Evolutionary conservation across 2,797 vertebrate species (phyloP).

Genomic region (Manis pentadactyla): DNA sequence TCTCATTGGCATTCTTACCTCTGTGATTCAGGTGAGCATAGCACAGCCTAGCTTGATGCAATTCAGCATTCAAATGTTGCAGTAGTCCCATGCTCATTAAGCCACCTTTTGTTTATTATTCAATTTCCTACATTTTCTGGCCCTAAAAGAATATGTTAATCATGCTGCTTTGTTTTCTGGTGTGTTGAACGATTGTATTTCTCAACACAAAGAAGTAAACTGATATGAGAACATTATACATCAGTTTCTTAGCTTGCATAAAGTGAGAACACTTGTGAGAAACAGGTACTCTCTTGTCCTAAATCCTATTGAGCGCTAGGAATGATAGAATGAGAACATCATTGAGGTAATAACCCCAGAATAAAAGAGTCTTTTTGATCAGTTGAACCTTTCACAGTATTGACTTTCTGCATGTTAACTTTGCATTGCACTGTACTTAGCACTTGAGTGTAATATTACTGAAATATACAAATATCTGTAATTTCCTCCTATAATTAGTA

Average conservation of each 20-base stretch:
- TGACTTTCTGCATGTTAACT: not conserved
- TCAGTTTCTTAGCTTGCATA: slow-evolving; percentile 48
- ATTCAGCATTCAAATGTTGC: not conserved
- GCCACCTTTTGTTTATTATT: slow-evolving; percentile 33
- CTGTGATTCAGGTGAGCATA: not conserved
- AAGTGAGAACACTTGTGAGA: not conserved
- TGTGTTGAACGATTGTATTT: slow-evolving; percentile 42
- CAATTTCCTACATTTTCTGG: not conserved
- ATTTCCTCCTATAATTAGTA: not conserved
- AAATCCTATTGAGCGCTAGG: not conserved
- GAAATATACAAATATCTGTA: not conserved
- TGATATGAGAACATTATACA: slow-evolving; percentile 10
- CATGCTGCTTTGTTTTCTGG: slow-evolving; percentile 5
- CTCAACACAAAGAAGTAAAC: slow-evolving; percentile 47
- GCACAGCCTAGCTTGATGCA: not conserved
- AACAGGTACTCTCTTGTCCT: not conserved
- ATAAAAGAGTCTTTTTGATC: not conserved
- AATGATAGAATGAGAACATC: not conserved
- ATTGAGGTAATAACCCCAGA: not conserved
- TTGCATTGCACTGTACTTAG: not conserved
- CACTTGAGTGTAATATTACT: not conserved
- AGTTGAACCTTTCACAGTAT: not conserved
- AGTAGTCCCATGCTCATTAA: not conserved
- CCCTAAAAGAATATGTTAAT: slow-evolving; percentile 63
- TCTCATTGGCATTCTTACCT: not conserved